Evolutionary conservation across 2,888 invertebrate genomes (phyloP).

Genomic region (Margaritifera margaritifera): DNA sequence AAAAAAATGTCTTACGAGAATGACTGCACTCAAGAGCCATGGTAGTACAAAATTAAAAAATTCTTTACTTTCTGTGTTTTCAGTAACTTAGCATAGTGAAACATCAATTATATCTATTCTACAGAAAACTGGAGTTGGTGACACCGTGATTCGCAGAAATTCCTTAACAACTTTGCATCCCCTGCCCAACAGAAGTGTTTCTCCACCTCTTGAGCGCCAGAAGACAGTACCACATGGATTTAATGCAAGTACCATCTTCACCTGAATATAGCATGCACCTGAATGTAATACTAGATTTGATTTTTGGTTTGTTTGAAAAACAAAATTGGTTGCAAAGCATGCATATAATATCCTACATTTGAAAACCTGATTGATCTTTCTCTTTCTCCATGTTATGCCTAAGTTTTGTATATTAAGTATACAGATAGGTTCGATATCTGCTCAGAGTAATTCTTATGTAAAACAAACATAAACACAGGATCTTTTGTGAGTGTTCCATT

Average conservation of each 20-base stretch:
- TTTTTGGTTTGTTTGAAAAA: background rate
- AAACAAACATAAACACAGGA: too few relatives aligned
- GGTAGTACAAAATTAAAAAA: too few relatives aligned
- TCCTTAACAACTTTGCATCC: conserved; percentile 70
- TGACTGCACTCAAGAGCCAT: too few relatives aligned
- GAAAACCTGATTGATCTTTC: too few relatives aligned
- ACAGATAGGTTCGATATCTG: background rate
- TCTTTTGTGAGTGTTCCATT: too few relatives aligned
- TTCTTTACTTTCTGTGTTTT: too few relatives aligned
- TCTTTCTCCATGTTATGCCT: too few relatives aligned
- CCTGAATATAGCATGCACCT: background rate
- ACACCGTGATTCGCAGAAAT: conserved; percentile 66
- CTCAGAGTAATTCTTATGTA: too few relatives aligned
- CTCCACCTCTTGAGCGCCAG: conserved; percentile 61
- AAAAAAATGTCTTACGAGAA: too few relatives aligned
- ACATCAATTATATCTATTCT: conserved; percentile 7
- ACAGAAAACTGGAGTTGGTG: conserved; percentile 60
- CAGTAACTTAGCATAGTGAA: too few relatives aligned
- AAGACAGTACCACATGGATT: conserved; percentile 70
- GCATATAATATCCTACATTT: too few relatives aligned
- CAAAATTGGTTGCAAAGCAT: background rate
- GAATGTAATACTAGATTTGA: background rate
- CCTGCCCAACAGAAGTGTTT: conserved; percentile 49
- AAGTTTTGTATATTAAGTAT: too few relatives aligned
- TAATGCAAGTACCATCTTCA: conserved; percentile 53